phyloP scores from a whole-genome alignment of 1,140 invertebrate genomes.

The Hesperophylax magnus region DNA sequence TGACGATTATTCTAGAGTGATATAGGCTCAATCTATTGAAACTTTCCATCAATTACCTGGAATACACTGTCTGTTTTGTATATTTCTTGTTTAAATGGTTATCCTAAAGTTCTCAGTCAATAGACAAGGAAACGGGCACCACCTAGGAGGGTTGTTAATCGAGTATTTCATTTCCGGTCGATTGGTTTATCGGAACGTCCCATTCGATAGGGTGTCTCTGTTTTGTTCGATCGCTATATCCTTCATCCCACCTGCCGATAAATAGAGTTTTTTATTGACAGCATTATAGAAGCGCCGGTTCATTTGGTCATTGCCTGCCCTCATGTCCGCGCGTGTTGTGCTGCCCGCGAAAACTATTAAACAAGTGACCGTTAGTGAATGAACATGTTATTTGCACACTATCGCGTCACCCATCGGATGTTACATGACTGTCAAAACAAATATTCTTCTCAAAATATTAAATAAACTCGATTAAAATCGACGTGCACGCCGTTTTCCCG shows the following conservation, averaged over 20 bases:
- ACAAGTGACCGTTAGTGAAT: neutral
- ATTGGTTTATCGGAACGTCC: neutral
- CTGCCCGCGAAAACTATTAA: neutral
- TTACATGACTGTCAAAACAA: no score
- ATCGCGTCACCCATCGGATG: no score
- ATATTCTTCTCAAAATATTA: no score
- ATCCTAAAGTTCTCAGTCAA: neutral
- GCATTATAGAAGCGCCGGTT: neutral
- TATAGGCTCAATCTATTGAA: neutral
- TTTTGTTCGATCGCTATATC: neutral
- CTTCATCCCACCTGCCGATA: neutral
- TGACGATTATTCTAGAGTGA: neutral
- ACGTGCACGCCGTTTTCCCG: no score
- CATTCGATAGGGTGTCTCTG: neutral
- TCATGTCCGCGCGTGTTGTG: neutral
- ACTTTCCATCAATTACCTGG: neutral
- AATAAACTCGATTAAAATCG: no score
- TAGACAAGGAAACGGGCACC: neutral
- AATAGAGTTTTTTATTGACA: conserved; percentile 29
- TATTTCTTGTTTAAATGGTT: neutral
- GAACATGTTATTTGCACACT: neutral
- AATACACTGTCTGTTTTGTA: neutral
- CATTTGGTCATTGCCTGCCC: conserved; percentile 27
- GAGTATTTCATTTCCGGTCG: neutral
- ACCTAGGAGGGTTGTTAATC: neutral